A percentile compares a stretch with the other conserved stretches of the same genome.
Evolutionary conservation across 2,113 vertebrate species (phyloP).

Genomic region (Hydrolagus affinis): DNA sequence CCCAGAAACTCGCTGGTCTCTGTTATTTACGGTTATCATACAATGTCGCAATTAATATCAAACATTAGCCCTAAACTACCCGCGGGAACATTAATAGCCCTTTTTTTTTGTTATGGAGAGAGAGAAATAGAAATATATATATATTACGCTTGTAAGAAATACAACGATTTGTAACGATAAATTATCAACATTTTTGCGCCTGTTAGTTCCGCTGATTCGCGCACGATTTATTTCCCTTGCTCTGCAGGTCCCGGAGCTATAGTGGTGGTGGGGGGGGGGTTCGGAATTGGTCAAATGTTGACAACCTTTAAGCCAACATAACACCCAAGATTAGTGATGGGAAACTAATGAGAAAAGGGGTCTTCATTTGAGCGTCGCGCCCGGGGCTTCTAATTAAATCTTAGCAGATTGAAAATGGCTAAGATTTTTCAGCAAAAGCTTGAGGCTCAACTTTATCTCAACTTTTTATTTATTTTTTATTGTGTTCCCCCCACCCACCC

Average conservation of each 20-base stretch:
- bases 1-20: conserved; percentile 12
- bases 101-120: conserved; percentile 36
- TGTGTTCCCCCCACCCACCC: conserved; percentile 38
- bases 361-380: conserved; percentile 64
- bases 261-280: conserved; percentile 54
- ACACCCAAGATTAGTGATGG: conserved; percentile 69
- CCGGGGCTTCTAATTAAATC: conserved; percentile 86
- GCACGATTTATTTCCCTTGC: conserved; percentile 68
- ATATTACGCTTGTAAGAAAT: conserved; percentile 59
- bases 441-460: conserved; percentile 72
- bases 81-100: conserved; percentile 43
- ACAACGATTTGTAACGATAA: conserved; percentile 48
- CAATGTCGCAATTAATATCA: conserved; percentile 46
- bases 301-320: conserved; percentile 75
- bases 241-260: conserved; percentile 55
- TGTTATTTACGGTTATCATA: conserved; percentile 54
- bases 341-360: conserved; percentile 74
- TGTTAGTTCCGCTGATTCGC: conserved; percentile 66
- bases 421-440: conserved; percentile 45
- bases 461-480: conserved; percentile 64
- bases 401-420: conserved; percentile 83
- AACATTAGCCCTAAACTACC: conserved; percentile 50
- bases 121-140: conserved; percentile 43
- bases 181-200: conserved; percentile 64
- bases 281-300: conserved; percentile 77